Conservation (phyloP, 2,797 vertebrate species). For the Melanotaenia pygmaea region DNA sequence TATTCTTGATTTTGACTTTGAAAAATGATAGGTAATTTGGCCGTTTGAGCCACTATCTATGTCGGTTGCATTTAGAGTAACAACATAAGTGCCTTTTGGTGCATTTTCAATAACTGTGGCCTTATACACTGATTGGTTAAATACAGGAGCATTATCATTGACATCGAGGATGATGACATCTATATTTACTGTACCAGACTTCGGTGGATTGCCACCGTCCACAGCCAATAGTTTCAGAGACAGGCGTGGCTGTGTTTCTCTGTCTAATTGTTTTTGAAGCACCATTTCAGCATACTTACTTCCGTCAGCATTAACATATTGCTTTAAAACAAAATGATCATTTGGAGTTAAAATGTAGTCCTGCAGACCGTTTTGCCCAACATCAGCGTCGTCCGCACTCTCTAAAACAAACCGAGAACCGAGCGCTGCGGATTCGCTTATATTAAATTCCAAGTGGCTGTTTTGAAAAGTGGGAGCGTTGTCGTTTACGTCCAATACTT, state of each 20-base stretch:
- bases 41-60: slow-evolving; percentile 56
- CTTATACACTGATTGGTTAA: slow-evolving; percentile 71
- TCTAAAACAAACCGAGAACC: slow-evolving; percentile 65
- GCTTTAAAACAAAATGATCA: slow-evolving; percentile 70
- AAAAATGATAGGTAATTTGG: slow-evolving; percentile 77
- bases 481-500: slow-evolving; percentile 75
- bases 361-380: slow-evolving; percentile 63
- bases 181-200: slow-evolving; percentile 32
- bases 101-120: slow-evolving; percentile 64
- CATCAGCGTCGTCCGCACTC: slow-evolving; percentile 71
- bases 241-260: slow-evolving; percentile 63
- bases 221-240: slow-evolving; percentile 70
- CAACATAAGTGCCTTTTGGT: slow-evolving; percentile 30
- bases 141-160: slow-evolving; percentile 75
- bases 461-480: slow-evolving; percentile 67
- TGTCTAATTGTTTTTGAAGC: slow-evolving; percentile 69
- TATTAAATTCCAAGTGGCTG: slow-evolving; percentile 64
- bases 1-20: slow-evolving; percentile 60
- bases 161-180: slow-evolving; percentile 52
- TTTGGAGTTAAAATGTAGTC: slow-evolving; percentile 62
- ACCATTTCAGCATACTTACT: slow-evolving; percentile 73
- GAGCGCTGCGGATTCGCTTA: slow-evolving; percentile 62
- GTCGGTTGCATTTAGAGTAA: slow-evolving; percentile 70
- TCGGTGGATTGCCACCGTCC: slow-evolving; percentile 72
- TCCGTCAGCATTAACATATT: slow-evolving; percentile 58